Evolutionary conservation across 2,797 vertebrate genomes (phyloP).

Genomic region (Cirrhinus mrigala): DNA sequence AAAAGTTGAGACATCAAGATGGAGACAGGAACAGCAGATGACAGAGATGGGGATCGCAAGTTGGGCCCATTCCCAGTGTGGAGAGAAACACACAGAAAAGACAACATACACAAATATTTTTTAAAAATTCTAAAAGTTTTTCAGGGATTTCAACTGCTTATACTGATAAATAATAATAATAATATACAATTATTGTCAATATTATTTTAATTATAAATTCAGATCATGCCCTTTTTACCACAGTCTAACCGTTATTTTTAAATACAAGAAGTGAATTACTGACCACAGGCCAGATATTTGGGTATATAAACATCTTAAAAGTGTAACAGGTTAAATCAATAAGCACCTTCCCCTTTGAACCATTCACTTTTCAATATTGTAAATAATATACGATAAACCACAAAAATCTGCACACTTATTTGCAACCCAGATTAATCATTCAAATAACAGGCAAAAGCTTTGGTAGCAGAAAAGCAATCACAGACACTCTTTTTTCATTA

Average conservation of each 20-base stretch:
- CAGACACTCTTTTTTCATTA: constrained; percentile 3
- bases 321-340: not conserved
- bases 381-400: not conserved
- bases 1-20: constrained; percentile 7
- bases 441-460: constrained; percentile 39
- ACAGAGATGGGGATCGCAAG: constrained; percentile 26
- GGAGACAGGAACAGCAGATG: constrained; percentile 21
- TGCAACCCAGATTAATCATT: constrained; percentile 33
- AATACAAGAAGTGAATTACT: not conserved
- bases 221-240: not conserved
- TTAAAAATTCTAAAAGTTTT: not conserved
- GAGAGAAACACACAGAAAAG: constrained; percentile 16
- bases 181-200: not conserved
- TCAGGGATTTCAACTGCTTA: not conserved
- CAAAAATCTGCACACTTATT: constrained; percentile 25
- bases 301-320: constrained; percentile 2
- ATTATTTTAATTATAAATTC: not conserved
- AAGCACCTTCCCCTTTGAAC: not conserved
- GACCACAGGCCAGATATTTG: constrained; percentile 42
- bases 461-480: constrained; percentile 29
- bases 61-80: constrained; percentile 17
- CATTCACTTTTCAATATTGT: not conserved
- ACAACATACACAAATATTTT: constrained; percentile 27
- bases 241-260: not conserved
- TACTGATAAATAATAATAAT: not conserved